Base-by-base conservation (phyloP, 1,140 invertebrate species). In the Leptonema lineaticorne region DNA sequence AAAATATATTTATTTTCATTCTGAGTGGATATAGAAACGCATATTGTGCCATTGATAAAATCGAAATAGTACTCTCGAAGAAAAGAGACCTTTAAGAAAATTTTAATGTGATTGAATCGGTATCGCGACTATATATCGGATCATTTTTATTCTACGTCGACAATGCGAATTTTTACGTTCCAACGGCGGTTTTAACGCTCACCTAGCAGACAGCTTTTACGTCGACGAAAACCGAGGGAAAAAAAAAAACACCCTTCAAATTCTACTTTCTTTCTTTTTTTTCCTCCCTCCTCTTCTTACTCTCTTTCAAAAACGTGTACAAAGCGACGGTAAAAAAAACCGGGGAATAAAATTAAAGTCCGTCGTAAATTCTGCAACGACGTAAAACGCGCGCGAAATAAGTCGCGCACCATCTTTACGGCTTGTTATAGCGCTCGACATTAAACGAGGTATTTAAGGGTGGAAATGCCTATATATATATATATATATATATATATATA, bases 351-450 rank as follows among this genome's bases (percentile, higher is more conserved):
- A n/a, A n/a, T n/a, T 37, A 62, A 62, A 62, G 37, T 62, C 37
- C 29, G 11, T 45, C 59, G 30, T 62, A 62, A 62, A 62, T 62
- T 62, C 26, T 45, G 33, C 59, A 62, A 33, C 59, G 50, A 24
- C 50, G 30, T 45, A 62, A 62, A 62, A 62, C 45, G 59, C 37
- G 27, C 30, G 27, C 41, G 45, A 62, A 45, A 62, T 45, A 16
- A 45, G 11, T 33, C 30, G 59, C 22, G 20, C 50, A 53, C 50
- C 50, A 53, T 62, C 37, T 62, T 45, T 62, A 62, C 59, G 37
- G 53, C 60, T 64, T 45, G 68, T 63, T 64, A 64, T 64, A 56
- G 64, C 68, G 56, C 68, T 62, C 60, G 68, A 53, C 60, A 63
- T 46, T 46, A 64, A 69, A n/a, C n/a, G n/a, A n/a, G n/a, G n/a